These are phyloP conservation scores for Timema cristinae DNA, from an alignment of 2,888 invertebrate species.

Conservation along the genomic window DNA sequence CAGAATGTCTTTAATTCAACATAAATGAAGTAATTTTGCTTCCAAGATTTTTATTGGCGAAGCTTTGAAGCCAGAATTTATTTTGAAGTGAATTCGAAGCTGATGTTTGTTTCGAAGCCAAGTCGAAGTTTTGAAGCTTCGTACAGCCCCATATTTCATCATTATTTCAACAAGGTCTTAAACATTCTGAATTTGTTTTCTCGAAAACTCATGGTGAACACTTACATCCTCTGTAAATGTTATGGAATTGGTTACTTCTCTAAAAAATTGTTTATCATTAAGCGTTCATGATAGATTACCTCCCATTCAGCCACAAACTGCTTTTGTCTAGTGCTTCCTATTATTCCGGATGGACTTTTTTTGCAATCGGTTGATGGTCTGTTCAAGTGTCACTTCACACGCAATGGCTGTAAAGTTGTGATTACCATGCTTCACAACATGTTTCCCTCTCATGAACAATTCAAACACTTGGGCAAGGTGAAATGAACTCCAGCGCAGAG, in stretches of 20 bases:
- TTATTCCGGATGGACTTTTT: constrained; percentile 11
- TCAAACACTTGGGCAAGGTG: constrained; percentile 12
- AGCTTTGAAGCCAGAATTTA: too few relatives aligned
- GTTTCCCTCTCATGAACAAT: constrained; percentile 3
- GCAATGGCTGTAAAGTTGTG: constrained; percentile 1
- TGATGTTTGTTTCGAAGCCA: too few relatives aligned
- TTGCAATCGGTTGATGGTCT: constrained; percentile 6
- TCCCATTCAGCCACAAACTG: not conserved
- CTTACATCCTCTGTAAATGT: too few relatives aligned
- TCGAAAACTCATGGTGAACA: constrained; percentile 1
- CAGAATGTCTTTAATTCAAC: too few relatives aligned
- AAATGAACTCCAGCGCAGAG: not conserved
- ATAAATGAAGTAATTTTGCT: too few relatives aligned
- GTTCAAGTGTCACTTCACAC: not conserved
- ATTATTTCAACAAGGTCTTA: not conserved
- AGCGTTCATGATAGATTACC: constrained; percentile 9
- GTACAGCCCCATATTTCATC: too few relatives aligned
- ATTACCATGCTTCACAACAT: not conserved
- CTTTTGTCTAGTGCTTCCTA: not conserved
- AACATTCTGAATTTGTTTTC: constrained; percentile 3
- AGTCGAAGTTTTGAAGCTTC: too few relatives aligned
- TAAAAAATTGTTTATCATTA: constrained; percentile 3
- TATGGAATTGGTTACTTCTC: constrained; percentile 4
- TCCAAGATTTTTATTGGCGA: too few relatives aligned
- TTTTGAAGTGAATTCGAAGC: too few relatives aligned